Base-by-base conservation (phyloP, 2,113 vertebrate genomes). In the Peromyscus leucopus region DNA sequence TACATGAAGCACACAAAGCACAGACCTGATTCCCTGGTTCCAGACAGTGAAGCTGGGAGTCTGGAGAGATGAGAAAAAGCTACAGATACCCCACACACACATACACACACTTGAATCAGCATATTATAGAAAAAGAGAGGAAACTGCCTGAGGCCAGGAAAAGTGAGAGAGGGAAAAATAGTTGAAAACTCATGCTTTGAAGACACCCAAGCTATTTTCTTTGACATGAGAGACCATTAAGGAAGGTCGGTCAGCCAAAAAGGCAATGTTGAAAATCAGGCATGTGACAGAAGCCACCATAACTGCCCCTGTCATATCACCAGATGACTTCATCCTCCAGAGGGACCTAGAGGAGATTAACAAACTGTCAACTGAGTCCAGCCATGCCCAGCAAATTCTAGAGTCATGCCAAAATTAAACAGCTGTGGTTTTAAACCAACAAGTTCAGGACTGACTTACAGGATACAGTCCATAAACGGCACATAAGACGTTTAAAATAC, bases 201-300 rank as follows among this genome's bases (percentile, higher is more conserved):
- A 92, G 85, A 94, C 76, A 55, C 46, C 31, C 42, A 93, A 59
- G 39, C n/a, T 86, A 78, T 31, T 15, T 11, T 75, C 61, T 78
- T 42, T 91, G 82, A 91, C 22, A 78, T 89, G 39, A 91, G n/a
- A 86, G 15, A 97, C 26, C 72, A 55, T 55, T 55, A 51, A 95
- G 51, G 91, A 51, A 5, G 91, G 28, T 85, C 15, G 57, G 9
- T 71, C 76, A 88, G 33, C 22, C 65, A 72, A 96, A 94, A 94
- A 94, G 51, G 22, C 83, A 89, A 46, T 74, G 85, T 13, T 86
- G 80, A 55, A 19, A 19, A 90, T 36, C 36, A 90, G 48, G 80
- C 26, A 61, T 15, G 55, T 89, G 84, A 94, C 31, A 84, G 55
- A 85, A 75, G 24, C 12, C 57, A 74, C 39, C 24, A 92, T 42